Evolutionary conservation across 2,113 vertebrate species (phyloP).

Genomic region (Platichthys flesus): DNA sequence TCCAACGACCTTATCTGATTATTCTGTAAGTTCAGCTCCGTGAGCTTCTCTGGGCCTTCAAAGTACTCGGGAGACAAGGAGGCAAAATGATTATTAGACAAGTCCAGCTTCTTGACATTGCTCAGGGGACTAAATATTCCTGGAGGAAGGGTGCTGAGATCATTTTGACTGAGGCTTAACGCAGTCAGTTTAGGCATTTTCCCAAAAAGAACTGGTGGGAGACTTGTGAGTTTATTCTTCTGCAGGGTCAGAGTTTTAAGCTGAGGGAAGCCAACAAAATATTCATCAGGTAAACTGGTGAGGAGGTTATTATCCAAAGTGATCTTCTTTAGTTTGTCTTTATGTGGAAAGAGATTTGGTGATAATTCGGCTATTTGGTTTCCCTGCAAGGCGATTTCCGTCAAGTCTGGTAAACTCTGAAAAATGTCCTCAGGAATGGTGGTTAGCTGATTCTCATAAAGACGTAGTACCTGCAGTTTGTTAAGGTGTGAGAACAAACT

Average conservation of each 20-base stretch:
- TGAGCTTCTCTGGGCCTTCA: conserved; percentile 75
- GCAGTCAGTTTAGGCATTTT: conserved; percentile 67
- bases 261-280: conserved; percentile 80
- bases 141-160: conserved; percentile 71
- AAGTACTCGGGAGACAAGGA: conserved; percentile 76
- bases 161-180: conserved; percentile 80
- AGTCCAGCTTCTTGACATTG: conserved; percentile 73
- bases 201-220: conserved; percentile 80
- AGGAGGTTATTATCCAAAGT: conserved; percentile 72
- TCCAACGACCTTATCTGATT: conserved; percentile 76
- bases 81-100: conserved; percentile 81
- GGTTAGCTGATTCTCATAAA: conserved; percentile 84
- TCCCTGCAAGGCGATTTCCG: conserved; percentile 75
- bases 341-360: conserved; percentile 78
- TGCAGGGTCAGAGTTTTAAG: conserved; percentile 75
- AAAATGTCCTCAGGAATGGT: conserved; percentile 79
- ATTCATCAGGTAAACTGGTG: conserved; percentile 72
- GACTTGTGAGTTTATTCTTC: conserved; percentile 74
- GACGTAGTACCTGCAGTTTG: conserved; percentile 69
- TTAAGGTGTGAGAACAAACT: conserved; percentile 78
- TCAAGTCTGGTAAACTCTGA: conserved; percentile 66
- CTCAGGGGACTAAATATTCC: conserved; percentile 77
- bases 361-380: conserved; percentile 80
- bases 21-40: conserved; percentile 76
- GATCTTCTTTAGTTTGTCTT: conserved; percentile 78